These are phyloP conservation scores for Heliornis fulica DNA, from an alignment of 2,113 vertebrate genomes.

Conservation along the genomic window DNA sequence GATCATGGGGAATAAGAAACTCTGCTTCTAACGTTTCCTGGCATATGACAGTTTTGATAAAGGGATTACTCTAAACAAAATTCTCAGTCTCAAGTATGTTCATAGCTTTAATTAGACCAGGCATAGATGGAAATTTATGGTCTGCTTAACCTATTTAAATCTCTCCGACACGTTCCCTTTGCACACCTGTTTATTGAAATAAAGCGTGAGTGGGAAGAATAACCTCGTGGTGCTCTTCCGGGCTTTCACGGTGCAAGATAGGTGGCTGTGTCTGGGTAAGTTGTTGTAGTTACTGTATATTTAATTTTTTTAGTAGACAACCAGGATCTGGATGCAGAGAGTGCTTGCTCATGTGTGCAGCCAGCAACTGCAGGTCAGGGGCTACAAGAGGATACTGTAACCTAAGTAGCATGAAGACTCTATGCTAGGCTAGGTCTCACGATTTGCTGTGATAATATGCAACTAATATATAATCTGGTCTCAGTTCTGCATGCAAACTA, in stretches of 20 bases:
- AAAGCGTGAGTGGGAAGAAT: slow-evolving; percentile 37
- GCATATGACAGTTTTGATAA: slow-evolving; percentile 60
- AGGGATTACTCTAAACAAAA: slow-evolving; percentile 61
- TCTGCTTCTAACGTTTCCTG: slow-evolving; percentile 53
- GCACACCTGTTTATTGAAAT: slow-evolving; percentile 46
- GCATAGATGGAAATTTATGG: slow-evolving; percentile 35
- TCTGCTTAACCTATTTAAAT: slow-evolving; percentile 55
- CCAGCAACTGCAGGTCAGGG: background rate
- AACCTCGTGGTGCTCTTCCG: background rate
- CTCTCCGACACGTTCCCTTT: slow-evolving; percentile 12
- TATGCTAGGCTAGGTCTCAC: background rate
- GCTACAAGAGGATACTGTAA: background rate
- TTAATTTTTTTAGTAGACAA: background rate
- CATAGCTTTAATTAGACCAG: slow-evolving; percentile 52
- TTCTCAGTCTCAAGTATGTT: slow-evolving; percentile 32
- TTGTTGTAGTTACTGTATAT: background rate
- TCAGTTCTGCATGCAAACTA: background rate
- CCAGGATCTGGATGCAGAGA: background rate
- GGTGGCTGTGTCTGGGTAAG: background rate
- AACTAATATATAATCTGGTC: background rate
- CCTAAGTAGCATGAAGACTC: background rate
- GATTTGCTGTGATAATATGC: background rate
- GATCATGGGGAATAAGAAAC: background rate
- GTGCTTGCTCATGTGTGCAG: background rate
- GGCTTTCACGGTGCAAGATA: background rate